These are phyloP conservation scores for Osmerus mordax DNA, from an alignment of 2,113 vertebrate species.

Conservation along the genomic window DNA sequence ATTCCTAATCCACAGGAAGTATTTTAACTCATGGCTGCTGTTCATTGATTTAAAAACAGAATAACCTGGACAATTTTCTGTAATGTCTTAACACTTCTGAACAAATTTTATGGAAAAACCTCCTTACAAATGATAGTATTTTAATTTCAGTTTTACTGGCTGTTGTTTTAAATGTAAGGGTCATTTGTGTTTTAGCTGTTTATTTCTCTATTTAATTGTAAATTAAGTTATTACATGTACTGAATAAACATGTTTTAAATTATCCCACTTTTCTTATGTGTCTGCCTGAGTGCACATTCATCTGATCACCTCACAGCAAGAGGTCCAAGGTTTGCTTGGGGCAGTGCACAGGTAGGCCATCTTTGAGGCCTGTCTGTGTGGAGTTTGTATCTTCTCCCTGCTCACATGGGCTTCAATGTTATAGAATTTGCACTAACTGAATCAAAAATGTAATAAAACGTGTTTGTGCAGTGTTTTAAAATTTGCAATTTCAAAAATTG, in stretches of 20 bases:
- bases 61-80: background rate
- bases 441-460: no score
- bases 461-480: no score
- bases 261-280: background rate
- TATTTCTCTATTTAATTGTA: conserved; percentile 20
- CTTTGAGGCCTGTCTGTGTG: no score
- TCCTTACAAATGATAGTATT: background rate
- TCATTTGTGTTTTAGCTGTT: background rate
- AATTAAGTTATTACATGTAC: background rate
- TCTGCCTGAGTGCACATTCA: background rate
- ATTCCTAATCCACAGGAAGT: conserved; percentile 1
- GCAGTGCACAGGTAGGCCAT: no score
- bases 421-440: no score
- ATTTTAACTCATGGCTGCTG: conserved; percentile 8
- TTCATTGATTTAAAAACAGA: background rate
- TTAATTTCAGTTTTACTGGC: background rate
- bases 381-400: no score
- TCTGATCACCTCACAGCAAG: background rate
- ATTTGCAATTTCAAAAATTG: no score
- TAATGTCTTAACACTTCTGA: background rate
- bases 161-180: background rate
- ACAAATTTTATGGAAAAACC: background rate
- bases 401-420: no score
- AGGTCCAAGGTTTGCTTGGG: background rate
- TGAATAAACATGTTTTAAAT: conserved; percentile 20